Percentiles rank a stretch among this genome's conserved stretches.
Conservation (phyloP, 2,113 vertebrate species). For the Catagonus wagneri region DNA sequence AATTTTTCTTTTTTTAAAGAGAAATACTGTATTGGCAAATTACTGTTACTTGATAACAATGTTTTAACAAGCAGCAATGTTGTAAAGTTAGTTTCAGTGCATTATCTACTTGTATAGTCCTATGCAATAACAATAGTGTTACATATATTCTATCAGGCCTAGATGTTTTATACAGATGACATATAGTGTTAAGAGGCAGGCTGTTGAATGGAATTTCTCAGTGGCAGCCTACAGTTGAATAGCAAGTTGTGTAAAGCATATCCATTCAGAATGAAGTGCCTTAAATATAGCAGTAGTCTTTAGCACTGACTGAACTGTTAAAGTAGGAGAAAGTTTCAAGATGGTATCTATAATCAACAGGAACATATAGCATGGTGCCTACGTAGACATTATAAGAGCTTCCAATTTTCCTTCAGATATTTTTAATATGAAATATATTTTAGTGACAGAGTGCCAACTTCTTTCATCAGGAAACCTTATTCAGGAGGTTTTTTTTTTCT, state of each 20-base stretch:
- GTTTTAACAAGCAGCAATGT: slow-evolving; percentile 88
- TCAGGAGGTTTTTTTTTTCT: not conserved
- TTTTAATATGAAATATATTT: slow-evolving; percentile 83
- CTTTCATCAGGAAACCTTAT: slow-evolving; percentile 79
- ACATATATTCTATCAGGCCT: slow-evolving; percentile 86
- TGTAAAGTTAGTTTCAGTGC: slow-evolving; percentile 89
- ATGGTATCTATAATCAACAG: slow-evolving; percentile 61
- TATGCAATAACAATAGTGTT: slow-evolving; percentile 93
- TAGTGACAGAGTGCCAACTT: slow-evolving; percentile 84
- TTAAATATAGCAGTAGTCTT: slow-evolving; percentile 90
- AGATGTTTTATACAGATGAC: slow-evolving; percentile 84
- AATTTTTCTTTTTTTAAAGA: slow-evolving; percentile 73
- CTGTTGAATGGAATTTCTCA: slow-evolving; percentile 81
- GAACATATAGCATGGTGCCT: slow-evolving; percentile 82
- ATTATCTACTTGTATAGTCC: slow-evolving; percentile 91
- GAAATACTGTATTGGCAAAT: slow-evolving; percentile 88
- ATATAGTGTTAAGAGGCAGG: slow-evolving; percentile 76
- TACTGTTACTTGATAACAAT: slow-evolving; percentile 89
- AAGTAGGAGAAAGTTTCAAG: slow-evolving; percentile 79
- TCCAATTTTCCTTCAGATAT: slow-evolving; percentile 85
- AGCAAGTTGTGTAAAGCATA: slow-evolving; percentile 78
- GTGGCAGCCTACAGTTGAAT: slow-evolving; percentile 82
- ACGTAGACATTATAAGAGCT: slow-evolving; percentile 83
- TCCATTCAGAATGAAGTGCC: slow-evolving; percentile 93
- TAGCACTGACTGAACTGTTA: slow-evolving; percentile 91